These are phyloP conservation scores for Operophtera brumata DNA, from an alignment of 2,888 invertebrate species.

Conservation along the genomic window DNA sequence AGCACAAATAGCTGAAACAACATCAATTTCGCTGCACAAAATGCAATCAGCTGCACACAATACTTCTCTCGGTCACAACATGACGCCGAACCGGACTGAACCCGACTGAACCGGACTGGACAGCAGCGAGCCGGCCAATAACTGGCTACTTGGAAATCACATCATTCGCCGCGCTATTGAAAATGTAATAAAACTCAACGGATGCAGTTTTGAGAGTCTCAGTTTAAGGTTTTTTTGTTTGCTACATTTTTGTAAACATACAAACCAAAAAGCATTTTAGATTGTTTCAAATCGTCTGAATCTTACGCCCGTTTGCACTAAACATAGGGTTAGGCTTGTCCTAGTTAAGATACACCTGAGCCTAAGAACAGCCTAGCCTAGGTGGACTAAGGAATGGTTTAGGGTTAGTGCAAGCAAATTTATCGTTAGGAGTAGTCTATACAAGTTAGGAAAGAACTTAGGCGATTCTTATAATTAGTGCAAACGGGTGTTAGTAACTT, in stretches of 20 bases:
- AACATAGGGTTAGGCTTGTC: too few relatives aligned
- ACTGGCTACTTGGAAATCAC: slow-evolving; percentile 37
- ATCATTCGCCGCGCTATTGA: slow-evolving; percentile 50
- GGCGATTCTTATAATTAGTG: too few relatives aligned
- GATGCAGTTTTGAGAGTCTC: slow-evolving; percentile 15
- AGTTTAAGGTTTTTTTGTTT: slow-evolving; percentile 11
- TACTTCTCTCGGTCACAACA: slow-evolving; percentile 36
- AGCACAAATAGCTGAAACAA: slow-evolving; percentile 39
- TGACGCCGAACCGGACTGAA: slow-evolving; percentile 28
- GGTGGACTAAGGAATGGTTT: too few relatives aligned
- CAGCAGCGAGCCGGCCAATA: slow-evolving; percentile 39
- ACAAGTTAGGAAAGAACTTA: too few relatives aligned
- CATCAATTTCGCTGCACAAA: slow-evolving; percentile 42
- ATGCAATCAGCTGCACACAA: slow-evolving; percentile 49
- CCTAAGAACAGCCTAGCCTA: too few relatives aligned
- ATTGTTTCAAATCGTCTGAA: too few relatives aligned
- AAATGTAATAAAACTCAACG: slow-evolving; percentile 49
- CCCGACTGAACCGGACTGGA: slow-evolving; percentile 17
- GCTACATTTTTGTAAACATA: not conserved
- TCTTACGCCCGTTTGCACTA: too few relatives aligned
- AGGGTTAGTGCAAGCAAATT: too few relatives aligned
- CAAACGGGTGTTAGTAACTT: too few relatives aligned
- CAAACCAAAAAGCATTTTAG: not conserved
- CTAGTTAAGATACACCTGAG: too few relatives aligned
- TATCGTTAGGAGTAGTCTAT: too few relatives aligned